A percentile compares a stretch with the other conserved stretches of the same genome.
Conservation (phyloP, 2,113 vertebrate species). For the Cnemophilus loriae region DNA sequence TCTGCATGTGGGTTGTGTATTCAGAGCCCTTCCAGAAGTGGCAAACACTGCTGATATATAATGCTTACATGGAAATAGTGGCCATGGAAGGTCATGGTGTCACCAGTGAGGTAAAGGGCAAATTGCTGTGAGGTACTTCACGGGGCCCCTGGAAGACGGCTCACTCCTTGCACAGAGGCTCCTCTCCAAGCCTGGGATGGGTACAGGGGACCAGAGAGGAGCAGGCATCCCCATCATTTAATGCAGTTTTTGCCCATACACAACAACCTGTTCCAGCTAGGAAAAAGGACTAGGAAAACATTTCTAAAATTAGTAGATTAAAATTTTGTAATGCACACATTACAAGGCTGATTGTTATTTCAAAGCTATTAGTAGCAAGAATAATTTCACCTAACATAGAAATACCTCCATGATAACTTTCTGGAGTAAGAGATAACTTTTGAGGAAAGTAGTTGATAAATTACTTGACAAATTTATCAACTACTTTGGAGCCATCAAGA, state of each 20-base stretch:
- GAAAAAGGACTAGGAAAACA: neutral
- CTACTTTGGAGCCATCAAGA: neutral
- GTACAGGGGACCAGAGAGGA: neutral
- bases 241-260: neutral
- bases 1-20: neutral
- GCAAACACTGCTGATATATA: neutral
- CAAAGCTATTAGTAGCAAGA: neutral
- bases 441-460: slow-evolving; percentile 6
- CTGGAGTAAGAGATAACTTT: neutral
- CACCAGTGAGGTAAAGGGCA: neutral
- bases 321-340: neutral
- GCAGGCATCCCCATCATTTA: neutral
- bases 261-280: neutral
- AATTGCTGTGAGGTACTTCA: neutral
- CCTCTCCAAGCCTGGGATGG: neutral
- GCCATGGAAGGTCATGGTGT: neutral
- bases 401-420: neutral
- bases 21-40: neutral
- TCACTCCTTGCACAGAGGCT: neutral
- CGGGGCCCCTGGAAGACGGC: neutral
- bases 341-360: neutral
- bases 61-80: neutral
- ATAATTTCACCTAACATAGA: neutral
- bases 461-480: slow-evolving; percentile 26
- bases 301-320: neutral